Evolutionary conservation across 2,113 vertebrate species (phyloP).

Genomic region (Neopipo cinnamomea): DNA sequence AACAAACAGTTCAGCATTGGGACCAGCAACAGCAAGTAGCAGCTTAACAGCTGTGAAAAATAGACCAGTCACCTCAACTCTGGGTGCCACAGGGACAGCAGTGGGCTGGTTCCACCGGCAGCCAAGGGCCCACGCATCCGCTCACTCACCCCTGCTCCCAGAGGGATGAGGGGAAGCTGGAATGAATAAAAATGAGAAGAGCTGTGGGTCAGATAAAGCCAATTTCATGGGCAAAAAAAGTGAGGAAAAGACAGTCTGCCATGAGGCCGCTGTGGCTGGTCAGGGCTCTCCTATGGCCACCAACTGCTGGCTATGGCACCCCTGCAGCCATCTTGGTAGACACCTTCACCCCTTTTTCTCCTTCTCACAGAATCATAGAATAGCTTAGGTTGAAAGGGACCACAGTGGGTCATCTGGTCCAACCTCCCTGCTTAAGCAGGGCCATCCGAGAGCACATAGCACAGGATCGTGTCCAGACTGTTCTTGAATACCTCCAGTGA

Average conservation of each 20-base stretch:
- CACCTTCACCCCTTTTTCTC: not conserved
- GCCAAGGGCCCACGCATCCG: not conserved
- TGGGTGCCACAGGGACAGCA: not conserved
- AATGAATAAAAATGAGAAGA: not conserved
- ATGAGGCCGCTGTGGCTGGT: not conserved
- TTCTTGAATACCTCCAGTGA: not conserved
- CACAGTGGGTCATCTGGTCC: not conserved
- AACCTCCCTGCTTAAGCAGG: not conserved
- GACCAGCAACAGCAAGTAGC: too few relatives aligned
- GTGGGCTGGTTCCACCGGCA: not conserved
- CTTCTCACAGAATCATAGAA: not conserved
- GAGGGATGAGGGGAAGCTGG: accelerated
- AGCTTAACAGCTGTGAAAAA: not conserved
- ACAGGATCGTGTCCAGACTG: not conserved
- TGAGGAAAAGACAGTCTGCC: accelerated
- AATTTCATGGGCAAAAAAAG: accelerated
- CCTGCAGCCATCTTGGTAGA: too few relatives aligned
- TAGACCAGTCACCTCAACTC: not conserved
- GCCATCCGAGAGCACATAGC: not conserved
- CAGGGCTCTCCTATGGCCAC: not conserved
- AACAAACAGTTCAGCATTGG: not conserved
- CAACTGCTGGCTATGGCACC: not conserved
- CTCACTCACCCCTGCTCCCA: not conserved
- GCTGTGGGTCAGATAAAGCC: accelerated
- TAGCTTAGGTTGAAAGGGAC: not conserved